These are phyloP conservation scores for Netelia melanura DNA, from an alignment of 2,888 invertebrate species.

Conservation along the genomic window DNA sequence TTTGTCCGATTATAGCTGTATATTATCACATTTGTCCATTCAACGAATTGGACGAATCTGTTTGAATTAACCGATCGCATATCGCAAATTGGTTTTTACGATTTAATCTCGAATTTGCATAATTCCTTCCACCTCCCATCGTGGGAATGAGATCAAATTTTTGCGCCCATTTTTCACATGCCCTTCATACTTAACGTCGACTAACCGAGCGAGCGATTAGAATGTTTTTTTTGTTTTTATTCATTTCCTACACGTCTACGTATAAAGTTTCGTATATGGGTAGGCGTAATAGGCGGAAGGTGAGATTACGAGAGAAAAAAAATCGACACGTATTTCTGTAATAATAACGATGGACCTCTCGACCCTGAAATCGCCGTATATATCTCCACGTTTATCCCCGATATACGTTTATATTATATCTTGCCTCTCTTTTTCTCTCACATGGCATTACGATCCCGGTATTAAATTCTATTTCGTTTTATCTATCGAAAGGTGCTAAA, in stretches of 20 bases:
- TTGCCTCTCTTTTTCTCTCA: constrained; percentile 54
- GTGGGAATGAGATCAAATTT: constrained; percentile 54
- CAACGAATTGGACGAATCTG: too few species aligned
- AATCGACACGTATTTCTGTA: constrained; percentile 48
- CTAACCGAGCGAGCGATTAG: constrained; percentile 47
- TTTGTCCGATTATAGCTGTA: too few species aligned
- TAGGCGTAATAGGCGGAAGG: constrained; percentile 62
- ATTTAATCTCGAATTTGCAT: background rate
- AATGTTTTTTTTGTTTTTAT: constrained; percentile 32
- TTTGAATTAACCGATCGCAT: too few species aligned
- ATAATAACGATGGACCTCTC: constrained; percentile 63
- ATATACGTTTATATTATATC: constrained; percentile 59
- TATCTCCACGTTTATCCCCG: constrained; percentile 8
- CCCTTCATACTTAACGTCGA: constrained; percentile 22
- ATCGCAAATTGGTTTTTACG: too few species aligned
- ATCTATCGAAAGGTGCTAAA: constrained; percentile 69
- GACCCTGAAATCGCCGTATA: constrained; percentile 58
- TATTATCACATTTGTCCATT: background rate
- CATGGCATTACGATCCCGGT: constrained; percentile 32
- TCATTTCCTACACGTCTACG: constrained; percentile 2
- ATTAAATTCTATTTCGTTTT: constrained; percentile 70
- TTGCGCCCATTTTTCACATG: constrained; percentile 1
- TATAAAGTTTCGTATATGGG: constrained; percentile 19
- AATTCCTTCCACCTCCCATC: background rate
- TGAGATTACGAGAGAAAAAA: constrained; percentile 61